Base-by-base conservation (phyloP, 2,113 vertebrate genomes). In the Anolis carolinensis region DNA sequence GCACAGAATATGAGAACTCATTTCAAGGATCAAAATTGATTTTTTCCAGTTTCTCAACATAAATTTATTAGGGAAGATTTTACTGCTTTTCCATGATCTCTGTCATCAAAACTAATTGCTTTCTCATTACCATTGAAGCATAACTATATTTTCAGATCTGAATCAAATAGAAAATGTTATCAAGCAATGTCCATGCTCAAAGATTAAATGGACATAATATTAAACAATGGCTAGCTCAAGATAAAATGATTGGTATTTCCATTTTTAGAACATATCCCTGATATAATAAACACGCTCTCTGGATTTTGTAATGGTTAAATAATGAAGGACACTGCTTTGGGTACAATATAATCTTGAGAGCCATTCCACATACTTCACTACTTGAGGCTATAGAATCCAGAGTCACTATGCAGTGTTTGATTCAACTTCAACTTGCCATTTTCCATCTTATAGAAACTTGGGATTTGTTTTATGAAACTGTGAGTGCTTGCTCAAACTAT, bases 1-100 rank as follows among this genome's bases (percentile, higher is more conserved):
- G 36, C 52, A 72, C 50, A 72, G 36, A 79, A 79, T 79, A 86
- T 79, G 67, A 72, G 68, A 86, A 86, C 34, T 79, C 76, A 86
- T 86, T 86, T 86, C 76, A 86, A 86, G 84, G 76, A 72, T 71
- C 84, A 63, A 79, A 86, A 86, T 86, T 62, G 84, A 86, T 86
- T 86, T 86, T 84, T 79, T 79, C 67, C 76, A 86, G 65, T 86
- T 86, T 72, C 76, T 72, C 52, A 72, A 71, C 76, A 62, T 18
- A 71, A 79, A 48, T 48, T 72, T 86, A 79, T 72, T 86, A 79
- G 65, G 44, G 76, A 23, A 30, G 50, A 27, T 32, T 79, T 78
- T 39, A 79, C 52, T 79, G 76, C 76, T 71, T 86, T 62, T 32
- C 76, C 36, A 44, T 72, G 76, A 79, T 72, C 84, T 84, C 73